phyloP scores from a whole-genome alignment of 2,888 invertebrate genomes.

The Lasioglossum leucozonium region DNA sequence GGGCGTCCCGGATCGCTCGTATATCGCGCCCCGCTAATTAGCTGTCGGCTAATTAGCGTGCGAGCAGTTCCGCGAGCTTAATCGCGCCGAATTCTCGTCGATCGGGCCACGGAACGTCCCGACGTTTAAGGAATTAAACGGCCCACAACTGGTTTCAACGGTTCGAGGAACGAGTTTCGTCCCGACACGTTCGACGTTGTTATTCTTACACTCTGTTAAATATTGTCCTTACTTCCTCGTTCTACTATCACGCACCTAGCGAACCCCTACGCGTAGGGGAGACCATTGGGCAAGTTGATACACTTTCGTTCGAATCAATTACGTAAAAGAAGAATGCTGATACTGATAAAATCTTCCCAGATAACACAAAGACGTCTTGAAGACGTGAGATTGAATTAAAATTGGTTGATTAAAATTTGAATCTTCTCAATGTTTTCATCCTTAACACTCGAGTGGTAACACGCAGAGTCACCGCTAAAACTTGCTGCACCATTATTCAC shows the following conservation, averaged over 20 bases:
- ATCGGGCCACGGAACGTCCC: slow-evolving; percentile 1
- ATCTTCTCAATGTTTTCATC: no score
- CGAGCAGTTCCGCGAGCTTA: slow-evolving; percentile 21
- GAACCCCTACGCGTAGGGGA: neutral
- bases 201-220: neutral
- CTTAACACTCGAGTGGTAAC: no score
- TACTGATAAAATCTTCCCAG: no score
- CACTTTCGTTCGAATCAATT: no score
- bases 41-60: slow-evolving; percentile 56
- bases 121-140: slow-evolving; percentile 2
- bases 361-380: no score
- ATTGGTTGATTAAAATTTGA: no score
- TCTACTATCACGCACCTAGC: neutral
- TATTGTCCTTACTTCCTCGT: neutral
- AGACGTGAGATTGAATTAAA: no score
- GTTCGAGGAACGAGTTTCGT: neutral
- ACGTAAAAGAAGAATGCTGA: no score
- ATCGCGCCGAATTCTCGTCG: slow-evolving; percentile 29
- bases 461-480: no score
- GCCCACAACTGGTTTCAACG: neutral
- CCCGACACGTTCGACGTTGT: neutral
- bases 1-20: slow-evolving; percentile 49
- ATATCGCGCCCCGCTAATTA: slow-evolving; percentile 59
- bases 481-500: no score
- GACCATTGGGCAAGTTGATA: no score